Base-by-base conservation (phyloP, 2,888 invertebrate species). In the Zygogramma bicolorata region DNA sequence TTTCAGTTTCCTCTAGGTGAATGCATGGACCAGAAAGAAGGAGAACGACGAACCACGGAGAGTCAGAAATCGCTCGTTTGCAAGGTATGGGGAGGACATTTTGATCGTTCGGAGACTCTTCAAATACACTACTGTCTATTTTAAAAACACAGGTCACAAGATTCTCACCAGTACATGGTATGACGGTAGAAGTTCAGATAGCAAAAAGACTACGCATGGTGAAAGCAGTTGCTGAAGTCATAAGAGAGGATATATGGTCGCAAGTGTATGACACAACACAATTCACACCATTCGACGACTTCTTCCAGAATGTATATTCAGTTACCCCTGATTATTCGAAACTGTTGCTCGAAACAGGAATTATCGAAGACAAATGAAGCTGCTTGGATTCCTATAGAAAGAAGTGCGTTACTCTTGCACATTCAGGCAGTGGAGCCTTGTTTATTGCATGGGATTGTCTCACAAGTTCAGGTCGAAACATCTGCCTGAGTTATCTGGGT, bases 211-310 rank as follows among this genome's bases (percentile, higher is more conserved):
- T 73, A 65, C 62, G 58, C 25, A 71, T 73, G 38, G 71, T 70
- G 58, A 75, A 73, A 65, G 73, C 70, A 68, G 70, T 70, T 67
- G 72, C 72, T 72, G 75, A 72, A 60, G 65, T 75, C 61, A 75
- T 71, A 63, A 58, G 65, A 65, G 67, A 71, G 49, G 71, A 74
- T 49, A 74, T 74, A 67, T 71, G 74, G 34, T 74, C 74, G 49
- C 69, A 75, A 74, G 66, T 75, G 62, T n/a, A n/a, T n/a, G n/a
- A n/a, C n/a, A n/a, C n/a, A n/a, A n/a, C n/a, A n/a, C n/a, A n/a
- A n/a, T n/a, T n/a, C n/a, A n/a, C n/a, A n/a, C n/a, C n/a, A n/a
- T n/a, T n/a, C n/a, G n/a, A n/a, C n/a, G n/a, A n/a, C n/a, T n/a
- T n/a, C n/a, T n/a, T n/a, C n/a, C n/a, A n/a, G n/a, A n/a, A n/a